Evolutionary conservation across 2,888 invertebrate species (phyloP).

Genomic region (Agriotes lineatus): DNA sequence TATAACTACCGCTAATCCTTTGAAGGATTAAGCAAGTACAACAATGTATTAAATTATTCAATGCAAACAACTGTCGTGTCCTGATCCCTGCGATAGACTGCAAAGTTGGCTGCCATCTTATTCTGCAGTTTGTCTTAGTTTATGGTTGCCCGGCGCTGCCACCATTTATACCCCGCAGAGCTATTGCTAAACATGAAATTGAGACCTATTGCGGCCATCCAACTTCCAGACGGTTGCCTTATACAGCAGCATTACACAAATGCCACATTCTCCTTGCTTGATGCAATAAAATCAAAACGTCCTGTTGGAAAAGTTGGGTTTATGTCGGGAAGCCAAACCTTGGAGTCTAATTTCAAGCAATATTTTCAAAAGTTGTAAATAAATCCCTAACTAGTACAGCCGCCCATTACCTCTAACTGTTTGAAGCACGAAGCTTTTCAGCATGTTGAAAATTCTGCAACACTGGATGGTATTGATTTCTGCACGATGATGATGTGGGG

Average conservation of each 20-base stretch:
- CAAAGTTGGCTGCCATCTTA: constrained; percentile 37
- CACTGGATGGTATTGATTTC: constrained; percentile 28
- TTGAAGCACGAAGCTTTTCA: not conserved
- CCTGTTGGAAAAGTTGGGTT: too few species aligned
- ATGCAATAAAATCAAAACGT: not conserved
- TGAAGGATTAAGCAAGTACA: constrained; percentile 15
- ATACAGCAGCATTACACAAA: constrained; percentile 10
- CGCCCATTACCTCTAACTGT: too few species aligned
- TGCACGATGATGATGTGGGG: constrained; percentile 34
- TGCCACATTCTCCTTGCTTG: not conserved
- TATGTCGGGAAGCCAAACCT: too few species aligned
- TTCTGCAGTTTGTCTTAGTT: constrained; percentile 46
- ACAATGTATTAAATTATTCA: constrained; percentile 30
- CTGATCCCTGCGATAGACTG: constrained; percentile 28
- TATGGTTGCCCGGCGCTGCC: constrained; percentile 43
- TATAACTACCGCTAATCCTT: constrained; percentile 10
- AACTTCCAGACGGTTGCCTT: constrained; percentile 32
- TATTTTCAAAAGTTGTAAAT: too few species aligned
- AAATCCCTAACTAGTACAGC: too few species aligned
- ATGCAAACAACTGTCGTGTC: constrained; percentile 34
- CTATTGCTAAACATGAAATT: constrained; percentile 47
- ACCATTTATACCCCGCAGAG: constrained; percentile 45
- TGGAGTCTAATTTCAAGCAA: too few species aligned
- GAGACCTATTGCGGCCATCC: constrained; percentile 35
- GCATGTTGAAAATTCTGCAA: not conserved